phyloP scores from a whole-genome alignment of 2,113 vertebrate species.

The Progne subis region DNA sequence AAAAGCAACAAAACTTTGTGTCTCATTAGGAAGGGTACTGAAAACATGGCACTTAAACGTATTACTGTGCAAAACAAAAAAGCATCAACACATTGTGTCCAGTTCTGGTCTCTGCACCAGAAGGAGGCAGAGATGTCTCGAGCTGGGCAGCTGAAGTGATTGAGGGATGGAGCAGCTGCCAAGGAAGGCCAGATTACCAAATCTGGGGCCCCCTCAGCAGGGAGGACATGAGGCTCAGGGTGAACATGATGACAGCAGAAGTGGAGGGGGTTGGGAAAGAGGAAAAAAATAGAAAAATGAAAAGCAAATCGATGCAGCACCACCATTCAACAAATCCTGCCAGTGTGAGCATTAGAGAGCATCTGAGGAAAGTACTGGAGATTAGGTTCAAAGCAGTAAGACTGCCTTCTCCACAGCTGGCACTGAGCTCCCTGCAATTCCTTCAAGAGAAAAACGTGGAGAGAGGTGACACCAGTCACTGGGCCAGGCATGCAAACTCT shows the following conservation, averaged over 20 bases:
- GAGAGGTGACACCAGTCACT: background rate
- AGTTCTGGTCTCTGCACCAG: background rate
- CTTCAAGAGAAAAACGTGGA: rapidly evolving
- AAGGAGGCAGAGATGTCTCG: background rate
- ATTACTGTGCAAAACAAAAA: background rate
- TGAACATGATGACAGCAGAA: background rate
- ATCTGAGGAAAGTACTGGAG: background rate
- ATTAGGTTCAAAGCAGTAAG: background rate
- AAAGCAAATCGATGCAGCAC: background rate
- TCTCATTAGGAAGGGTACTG: background rate
- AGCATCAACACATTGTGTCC: background rate
- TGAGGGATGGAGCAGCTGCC: background rate
- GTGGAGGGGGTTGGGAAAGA: too few species aligned
- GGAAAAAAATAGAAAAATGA: background rate
- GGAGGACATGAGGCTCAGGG: background rate
- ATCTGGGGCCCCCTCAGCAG: background rate
- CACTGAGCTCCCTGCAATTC: background rate
- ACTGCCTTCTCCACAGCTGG: background rate
- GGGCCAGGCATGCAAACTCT: rapidly evolving
- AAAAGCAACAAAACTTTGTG: background rate
- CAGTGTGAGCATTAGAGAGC: background rate
- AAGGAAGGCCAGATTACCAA: background rate
- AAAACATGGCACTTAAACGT: background rate
- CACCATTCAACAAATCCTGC: background rate
- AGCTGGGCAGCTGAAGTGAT: background rate